phyloP scores from a whole-genome alignment of 2,888 invertebrate species.

The Agrilus mali region DNA sequence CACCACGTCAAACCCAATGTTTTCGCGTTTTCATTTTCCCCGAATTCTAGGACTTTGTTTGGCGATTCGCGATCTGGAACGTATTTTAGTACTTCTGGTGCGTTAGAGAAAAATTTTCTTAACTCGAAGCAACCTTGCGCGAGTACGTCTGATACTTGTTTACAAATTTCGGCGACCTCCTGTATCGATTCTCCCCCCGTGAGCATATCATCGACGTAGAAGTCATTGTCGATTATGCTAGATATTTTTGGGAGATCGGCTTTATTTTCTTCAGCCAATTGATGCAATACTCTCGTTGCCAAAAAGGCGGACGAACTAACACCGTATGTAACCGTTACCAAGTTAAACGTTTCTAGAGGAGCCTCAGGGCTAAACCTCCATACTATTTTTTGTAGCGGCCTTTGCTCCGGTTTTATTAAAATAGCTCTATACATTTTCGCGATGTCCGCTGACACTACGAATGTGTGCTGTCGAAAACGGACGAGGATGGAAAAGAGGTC shows the following conservation, averaged over 20 bases:
- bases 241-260: constrained; percentile 1
- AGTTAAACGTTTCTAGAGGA: background rate
- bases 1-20: constrained; percentile 22
- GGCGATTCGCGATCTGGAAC: background rate
- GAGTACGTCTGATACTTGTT: background rate
- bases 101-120: constrained; percentile 4
- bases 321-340: constrained; percentile 8
- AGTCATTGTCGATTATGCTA: constrained; percentile 8
- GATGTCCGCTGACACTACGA: background rate
- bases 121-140: constrained; percentile 3
- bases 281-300: constrained; percentile 4
- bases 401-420: background rate
- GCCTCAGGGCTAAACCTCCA: background rate
- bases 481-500: background rate
- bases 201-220: constrained; percentile 12
- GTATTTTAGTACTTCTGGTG: constrained; percentile 1
- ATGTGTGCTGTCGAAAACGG: background rate
- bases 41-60: constrained; percentile 1
- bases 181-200: constrained; percentile 5
- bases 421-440: background rate
- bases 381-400: background rate
- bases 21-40: constrained; percentile 2
- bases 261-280: constrained; percentile 5
- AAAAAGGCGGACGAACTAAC: constrained; percentile 3
- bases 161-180: constrained; percentile 1